These are phyloP conservation scores for Bujurquina vittata DNA, from an alignment of 2,113 vertebrate species.

Conservation along the genomic window DNA sequence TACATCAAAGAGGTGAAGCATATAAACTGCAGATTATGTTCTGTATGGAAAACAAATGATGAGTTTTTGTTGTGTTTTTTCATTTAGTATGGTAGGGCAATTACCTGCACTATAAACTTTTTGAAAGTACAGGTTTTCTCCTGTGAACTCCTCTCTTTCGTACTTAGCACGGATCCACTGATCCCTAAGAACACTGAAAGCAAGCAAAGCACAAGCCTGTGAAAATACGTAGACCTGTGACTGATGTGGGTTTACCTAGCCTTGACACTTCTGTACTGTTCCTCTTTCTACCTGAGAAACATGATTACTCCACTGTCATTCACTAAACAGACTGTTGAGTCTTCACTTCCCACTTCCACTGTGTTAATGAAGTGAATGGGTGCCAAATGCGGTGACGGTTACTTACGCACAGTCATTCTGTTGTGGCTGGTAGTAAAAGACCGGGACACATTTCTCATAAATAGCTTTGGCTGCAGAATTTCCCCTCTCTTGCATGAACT, in stretches of 20 bases:
- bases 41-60: neutral
- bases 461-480: constrained; percentile 83
- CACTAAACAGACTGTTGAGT: constrained; percentile 15
- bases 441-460: constrained; percentile 87
- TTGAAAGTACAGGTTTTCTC: constrained; percentile 65
- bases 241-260: neutral
- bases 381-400: neutral
- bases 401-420: constrained; percentile 89
- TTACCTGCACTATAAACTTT: constrained; percentile 82
- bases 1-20: neutral
- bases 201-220: neutral
- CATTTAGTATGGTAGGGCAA: neutral
- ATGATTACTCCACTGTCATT: constrained; percentile 1
- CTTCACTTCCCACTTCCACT: constrained; percentile 23
- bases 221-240: neutral
- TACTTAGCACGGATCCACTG: constrained; percentile 97
- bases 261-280: neutral
- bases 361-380: neutral
- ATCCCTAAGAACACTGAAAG: constrained; percentile 87
- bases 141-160: constrained; percentile 89
- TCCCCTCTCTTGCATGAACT: constrained; percentile 88
- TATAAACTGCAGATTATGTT: neutral
- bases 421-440: constrained; percentile 87
- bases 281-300: constrained; percentile 1
- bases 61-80: neutral